Percentiles rank a stretch among this genome's conserved stretches.
Conservation (phyloP, 2,888 invertebrate species). For the Odontocolon sp. region DNA sequence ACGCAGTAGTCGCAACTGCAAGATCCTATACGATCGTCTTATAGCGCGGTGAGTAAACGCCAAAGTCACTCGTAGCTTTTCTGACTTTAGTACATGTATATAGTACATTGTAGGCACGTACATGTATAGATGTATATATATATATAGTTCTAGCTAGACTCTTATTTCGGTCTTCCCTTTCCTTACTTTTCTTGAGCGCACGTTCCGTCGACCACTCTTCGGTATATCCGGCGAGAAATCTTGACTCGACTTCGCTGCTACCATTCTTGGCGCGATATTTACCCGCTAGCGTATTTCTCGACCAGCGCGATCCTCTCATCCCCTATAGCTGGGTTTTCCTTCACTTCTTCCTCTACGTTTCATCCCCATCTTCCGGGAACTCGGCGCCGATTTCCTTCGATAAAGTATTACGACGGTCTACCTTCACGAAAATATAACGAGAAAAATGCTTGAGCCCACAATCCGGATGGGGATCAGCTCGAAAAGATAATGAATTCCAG, state of each 20-base stretch:
- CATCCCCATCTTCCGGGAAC: conserved; percentile 36
- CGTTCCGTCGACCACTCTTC: conserved; percentile 52
- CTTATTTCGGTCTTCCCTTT: not conserved
- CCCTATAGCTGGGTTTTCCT: conserved; percentile 4
- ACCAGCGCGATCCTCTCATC: conserved; percentile 17
- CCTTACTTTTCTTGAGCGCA: conserved; percentile 38
- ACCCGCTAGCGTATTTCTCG: conserved; percentile 42
- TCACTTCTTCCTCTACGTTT: conserved; percentile 23
- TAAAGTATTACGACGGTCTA: conserved; percentile 42
- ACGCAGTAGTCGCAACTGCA: not conserved
- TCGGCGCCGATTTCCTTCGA: conserved; percentile 56
- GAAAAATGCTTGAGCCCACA: conserved; percentile 45
- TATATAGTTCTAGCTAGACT: no score
- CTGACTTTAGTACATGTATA: not conserved
- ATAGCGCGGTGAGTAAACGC: not conserved
- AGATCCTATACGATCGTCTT: not conserved
- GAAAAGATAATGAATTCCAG: conserved; percentile 53
- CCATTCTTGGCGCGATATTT: conserved; percentile 35
- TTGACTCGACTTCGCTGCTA: conserved; percentile 45
- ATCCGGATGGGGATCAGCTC: conserved; percentile 39
- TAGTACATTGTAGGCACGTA: not conserved
- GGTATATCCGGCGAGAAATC: conserved; percentile 52
- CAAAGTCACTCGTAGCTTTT: not conserved
- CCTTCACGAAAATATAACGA: conserved; percentile 54
- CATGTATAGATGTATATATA: no score